Evolutionary conservation across 1,140 invertebrate species (phyloP).

Genomic region (Arctopsyche grandis): DNA sequence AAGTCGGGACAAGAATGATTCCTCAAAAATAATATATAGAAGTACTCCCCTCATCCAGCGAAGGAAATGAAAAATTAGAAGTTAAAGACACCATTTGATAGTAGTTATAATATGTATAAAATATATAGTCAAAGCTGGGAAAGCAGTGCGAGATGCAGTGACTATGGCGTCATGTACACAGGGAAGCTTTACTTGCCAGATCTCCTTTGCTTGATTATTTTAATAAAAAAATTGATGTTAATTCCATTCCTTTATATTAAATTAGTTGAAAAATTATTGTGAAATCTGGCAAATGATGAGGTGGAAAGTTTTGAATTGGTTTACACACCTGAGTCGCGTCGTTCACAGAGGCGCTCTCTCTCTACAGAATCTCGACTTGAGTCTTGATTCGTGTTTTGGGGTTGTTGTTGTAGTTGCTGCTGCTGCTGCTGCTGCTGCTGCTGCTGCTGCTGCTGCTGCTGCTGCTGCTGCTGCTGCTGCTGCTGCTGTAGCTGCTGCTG

Average conservation of each 20-base stretch:
- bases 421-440: conserved; percentile 57
- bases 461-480: conserved; percentile 70
- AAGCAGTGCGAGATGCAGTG: conserved; percentile 45
- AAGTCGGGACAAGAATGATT: not conserved
- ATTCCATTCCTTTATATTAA: not conserved
- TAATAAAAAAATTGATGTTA: conserved; percentile 38
- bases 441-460: conserved; percentile 62
- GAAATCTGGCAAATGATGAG: conserved; percentile 54
- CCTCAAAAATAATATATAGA: not conserved
- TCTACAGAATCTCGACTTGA: conserved; percentile 60
- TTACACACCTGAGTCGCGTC: conserved; percentile 62
- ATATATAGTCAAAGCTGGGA: conserved; percentile 38
- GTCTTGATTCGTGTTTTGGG: conserved; percentile 55
- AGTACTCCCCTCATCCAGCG: conserved; percentile 41
- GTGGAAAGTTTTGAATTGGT: not conserved
- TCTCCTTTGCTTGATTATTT: conserved; percentile 30
- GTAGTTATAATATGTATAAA: conserved; percentile 23
- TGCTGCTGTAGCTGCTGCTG: conserved; percentile 62
- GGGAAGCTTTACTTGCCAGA: conserved; percentile 48
- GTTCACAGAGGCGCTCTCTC: conserved; percentile 61
- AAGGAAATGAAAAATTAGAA: conserved; percentile 41
- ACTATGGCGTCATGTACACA: conserved; percentile 56
- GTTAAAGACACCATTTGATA: conserved; percentile 45
- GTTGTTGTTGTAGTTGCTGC: conserved; percentile 60
- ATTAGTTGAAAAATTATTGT: conserved; percentile 3